Evolutionary conservation across 2,888 invertebrate species (phyloP), one percentile per base, ranked within the genome.

Genomic region (Pyrocoelia pectoralis): DNA sequence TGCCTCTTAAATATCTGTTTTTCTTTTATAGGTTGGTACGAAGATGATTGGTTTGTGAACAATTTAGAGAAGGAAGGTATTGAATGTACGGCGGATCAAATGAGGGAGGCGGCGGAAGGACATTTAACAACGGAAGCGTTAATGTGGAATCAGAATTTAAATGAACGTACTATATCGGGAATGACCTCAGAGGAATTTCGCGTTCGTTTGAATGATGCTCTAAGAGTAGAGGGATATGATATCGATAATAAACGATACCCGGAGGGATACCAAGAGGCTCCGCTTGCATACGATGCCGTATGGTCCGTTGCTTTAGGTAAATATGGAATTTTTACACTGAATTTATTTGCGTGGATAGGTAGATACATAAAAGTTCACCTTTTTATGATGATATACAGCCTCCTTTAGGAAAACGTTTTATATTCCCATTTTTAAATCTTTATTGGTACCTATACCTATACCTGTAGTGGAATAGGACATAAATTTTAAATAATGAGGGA

Each of bases 111-210:
- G 0, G 95, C 98, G 1, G 97, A 98, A 80, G 98, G 98, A 1
- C 99, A 99, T 80, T 86, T 99, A 58, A 98, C 99, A 40, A 99
- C 99, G 0, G 99, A 99, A 81, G 98, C 98, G 15, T 88, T 99
- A 46, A 98, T 98, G 95, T 94, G 98, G 91, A 98, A 98, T 83
- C 95, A 96, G 79, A 97, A 97, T 81, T 81, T 84, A 41, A 91
- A 94, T 79, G 92, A 94, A 81, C 91, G 91, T 68, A 98, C 98
- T 59, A 92, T 96, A 74, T 97, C 98, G 40, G 96, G 96, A 70
- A 95, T 97, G 95, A 96, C 96, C 1, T 92, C 95, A 0, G 92
- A 92, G 75, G 91, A 96, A 79, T 98, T 98, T 83, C 89, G 94
- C 74, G 85, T 88, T 73, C 86, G 95, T 72, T 84, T 98, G 77